These are phyloP conservation scores for Clupea harengus DNA, from an alignment of 2,113 vertebrate genomes.

Conservation along the genomic window DNA sequence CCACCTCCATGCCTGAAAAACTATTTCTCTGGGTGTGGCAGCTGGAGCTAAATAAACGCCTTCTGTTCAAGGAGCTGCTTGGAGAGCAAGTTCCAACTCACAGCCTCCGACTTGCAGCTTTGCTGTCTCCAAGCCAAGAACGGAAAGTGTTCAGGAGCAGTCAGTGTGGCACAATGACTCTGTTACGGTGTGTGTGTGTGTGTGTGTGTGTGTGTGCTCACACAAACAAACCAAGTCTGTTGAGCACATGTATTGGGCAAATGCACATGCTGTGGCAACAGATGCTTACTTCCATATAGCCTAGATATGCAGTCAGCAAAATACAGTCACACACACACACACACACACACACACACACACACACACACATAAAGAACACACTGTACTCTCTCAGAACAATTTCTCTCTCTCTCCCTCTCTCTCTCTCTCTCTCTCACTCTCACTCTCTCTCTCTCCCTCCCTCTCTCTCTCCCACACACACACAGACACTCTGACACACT, in stretches of 20 bases:
- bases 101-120: slow-evolving; percentile 62
- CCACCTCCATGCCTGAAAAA: slow-evolving; percentile 63
- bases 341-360: slow-evolving; percentile 8
- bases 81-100: slow-evolving; percentile 73
- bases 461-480: slow-evolving; percentile 14
- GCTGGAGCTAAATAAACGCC: slow-evolving; percentile 70
- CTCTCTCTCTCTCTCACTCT: neutral
- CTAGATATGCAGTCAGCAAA: slow-evolving; percentile 1
- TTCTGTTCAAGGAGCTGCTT: slow-evolving; percentile 64
- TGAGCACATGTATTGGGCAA: slow-evolving; percentile 4
- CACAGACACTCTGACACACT: neutral
- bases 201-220: neutral
- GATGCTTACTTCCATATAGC: slow-evolving; percentile 9
- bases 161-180: neutral
- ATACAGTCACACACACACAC: slow-evolving; percentile 22
- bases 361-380: neutral
- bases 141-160: slow-evolving; percentile 59
- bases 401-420: neutral
- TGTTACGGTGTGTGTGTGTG: neutral
- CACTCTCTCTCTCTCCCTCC: neutral
- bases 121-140: slow-evolving; percentile 61
- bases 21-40: slow-evolving; percentile 76
- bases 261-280: neutral
- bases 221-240: neutral
- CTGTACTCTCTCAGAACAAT: neutral